Percentiles rank a stretch among this genome's conserved stretches.
phyloP scores from a whole-genome alignment of 2,888 invertebrate species.

The Poecilus cupreus region DNA sequence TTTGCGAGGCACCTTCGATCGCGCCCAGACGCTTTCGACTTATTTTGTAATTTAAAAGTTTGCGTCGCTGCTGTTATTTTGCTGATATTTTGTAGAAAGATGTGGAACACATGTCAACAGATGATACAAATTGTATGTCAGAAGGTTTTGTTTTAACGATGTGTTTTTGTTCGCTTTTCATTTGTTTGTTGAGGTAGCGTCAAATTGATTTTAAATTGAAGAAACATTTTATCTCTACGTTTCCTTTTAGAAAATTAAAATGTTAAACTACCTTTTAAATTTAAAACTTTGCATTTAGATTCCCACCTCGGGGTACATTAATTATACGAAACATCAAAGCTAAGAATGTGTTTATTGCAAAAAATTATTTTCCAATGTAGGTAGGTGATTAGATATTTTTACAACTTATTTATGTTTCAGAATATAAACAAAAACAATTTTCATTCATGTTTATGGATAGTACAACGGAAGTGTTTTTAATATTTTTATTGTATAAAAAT shows the following conservation, averaged over 20 bases:
- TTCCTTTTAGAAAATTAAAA: slow-evolving; percentile 1
- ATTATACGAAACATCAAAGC: too few species aligned
- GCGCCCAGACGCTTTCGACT: slow-evolving; percentile 63
- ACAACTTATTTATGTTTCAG: too few species aligned
- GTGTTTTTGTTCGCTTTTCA: slow-evolving; percentile 22
- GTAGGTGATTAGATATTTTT: too few species aligned
- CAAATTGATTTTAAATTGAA: slow-evolving; percentile 36
- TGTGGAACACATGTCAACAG: slow-evolving; percentile 44
- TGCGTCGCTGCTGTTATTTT: slow-evolving; percentile 62
- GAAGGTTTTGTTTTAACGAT: slow-evolving; percentile 39
- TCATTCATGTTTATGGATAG: too few species aligned
- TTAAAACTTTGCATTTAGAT: too few species aligned
- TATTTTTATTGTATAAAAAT: too few species aligned
- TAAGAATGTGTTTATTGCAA: too few species aligned
- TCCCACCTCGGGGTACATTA: too few species aligned
- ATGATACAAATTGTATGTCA: slow-evolving; percentile 36
- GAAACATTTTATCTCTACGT: neutral
- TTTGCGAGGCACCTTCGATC: slow-evolving; percentile 34
- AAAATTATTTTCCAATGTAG: too few species aligned
- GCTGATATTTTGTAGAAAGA: slow-evolving; percentile 26
- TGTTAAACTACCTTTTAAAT: too few species aligned
- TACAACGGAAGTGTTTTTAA: too few species aligned
- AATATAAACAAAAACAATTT: too few species aligned
- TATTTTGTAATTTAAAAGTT: slow-evolving; percentile 70
- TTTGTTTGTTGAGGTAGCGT: slow-evolving; percentile 3